A percentile compares a stretch with the other conserved stretches of the same genome.
Conservation (phyloP, 2,113 vertebrate genomes). For the Malaclemys terrapin region DNA sequence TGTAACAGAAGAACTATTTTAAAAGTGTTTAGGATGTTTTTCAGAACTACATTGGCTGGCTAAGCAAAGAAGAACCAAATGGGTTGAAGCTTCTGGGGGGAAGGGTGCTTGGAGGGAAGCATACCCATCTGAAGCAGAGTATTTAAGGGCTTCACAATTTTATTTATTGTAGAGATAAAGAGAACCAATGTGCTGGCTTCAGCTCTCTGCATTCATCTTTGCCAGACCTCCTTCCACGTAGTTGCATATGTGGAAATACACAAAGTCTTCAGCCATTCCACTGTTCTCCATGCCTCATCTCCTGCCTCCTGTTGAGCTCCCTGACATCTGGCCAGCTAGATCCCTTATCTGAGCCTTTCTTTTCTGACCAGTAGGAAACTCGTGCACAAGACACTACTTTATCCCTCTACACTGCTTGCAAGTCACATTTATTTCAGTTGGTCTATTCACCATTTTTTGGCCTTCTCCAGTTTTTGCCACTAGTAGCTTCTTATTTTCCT, state of each 20-base stretch:
- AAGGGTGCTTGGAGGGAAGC: neutral
- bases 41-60: neutral
- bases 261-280: neutral
- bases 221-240: neutral
- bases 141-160: neutral
- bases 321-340: neutral
- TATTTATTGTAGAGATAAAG: neutral
- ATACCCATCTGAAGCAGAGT: neutral
- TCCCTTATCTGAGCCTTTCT: neutral
- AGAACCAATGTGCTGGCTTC: neutral
- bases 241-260: neutral
- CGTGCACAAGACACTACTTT: neutral
- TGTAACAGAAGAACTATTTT: neutral
- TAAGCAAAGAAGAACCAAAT: neutral
- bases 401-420: neutral
- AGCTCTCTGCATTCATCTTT: neutral
- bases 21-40: rapidly evolving
- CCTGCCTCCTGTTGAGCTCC: neutral
- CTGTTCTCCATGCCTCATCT: neutral
- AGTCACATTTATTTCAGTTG: rapidly evolving
- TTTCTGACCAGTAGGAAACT: neutral
- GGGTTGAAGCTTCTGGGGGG: too few species aligned
- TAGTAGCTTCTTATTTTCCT: rapidly evolving
- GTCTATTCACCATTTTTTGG: neutral
- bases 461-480: neutral